Evolutionary conservation across 2,797 vertebrate genomes (phyloP), one percentile per base, ranked within the genome.

Genomic region (Cephalopachus bancanus): DNA sequence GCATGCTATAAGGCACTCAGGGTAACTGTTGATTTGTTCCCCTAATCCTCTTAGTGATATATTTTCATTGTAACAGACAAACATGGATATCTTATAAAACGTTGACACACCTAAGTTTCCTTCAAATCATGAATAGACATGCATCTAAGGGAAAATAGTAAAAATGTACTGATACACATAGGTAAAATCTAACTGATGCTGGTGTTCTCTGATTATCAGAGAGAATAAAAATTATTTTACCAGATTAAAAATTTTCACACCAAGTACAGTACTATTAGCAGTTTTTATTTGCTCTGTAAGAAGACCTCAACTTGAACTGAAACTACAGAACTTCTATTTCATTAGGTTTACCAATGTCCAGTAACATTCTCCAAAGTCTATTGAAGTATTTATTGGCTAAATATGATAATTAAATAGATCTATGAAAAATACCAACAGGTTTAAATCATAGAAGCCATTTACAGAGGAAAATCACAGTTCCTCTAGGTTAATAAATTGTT

Each of bases 391-490:
- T 95, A 33, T 62, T 49, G 26, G 10, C 8, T 30, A 85, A 89
- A 78, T 78, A 57, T 76, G 28, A 96, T 11, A 74, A 87, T 57
- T 85, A 89, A 80, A 89, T 88, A 78, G 10, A 15, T 17, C n/a
- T 71, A 72, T 86, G 92, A 80, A 49, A 57, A 28, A 92, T 44
- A 80, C 49, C 51, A 74, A 57, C 92, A 59, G 57, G 24, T 62
- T 96, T 92, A 86, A 86, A 72, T 65, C 44, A 86, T 69, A 86
- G 74, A 55, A 81, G 37, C 72, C 15, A 72, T 83, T 91, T 57
- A 72, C 78, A 11, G 51, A 83, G 22, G 37, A 8, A 96, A 57
- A 72, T 65, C 76, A 19, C 9, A 60, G 57, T 67, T 87, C 55
- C 33, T 72, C 17, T 26, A 57, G 6, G 44, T 37, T 37, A 86